Base-by-base conservation (phyloP, 2,888 invertebrate genomes). In the Cerceris ruficornis region DNA sequence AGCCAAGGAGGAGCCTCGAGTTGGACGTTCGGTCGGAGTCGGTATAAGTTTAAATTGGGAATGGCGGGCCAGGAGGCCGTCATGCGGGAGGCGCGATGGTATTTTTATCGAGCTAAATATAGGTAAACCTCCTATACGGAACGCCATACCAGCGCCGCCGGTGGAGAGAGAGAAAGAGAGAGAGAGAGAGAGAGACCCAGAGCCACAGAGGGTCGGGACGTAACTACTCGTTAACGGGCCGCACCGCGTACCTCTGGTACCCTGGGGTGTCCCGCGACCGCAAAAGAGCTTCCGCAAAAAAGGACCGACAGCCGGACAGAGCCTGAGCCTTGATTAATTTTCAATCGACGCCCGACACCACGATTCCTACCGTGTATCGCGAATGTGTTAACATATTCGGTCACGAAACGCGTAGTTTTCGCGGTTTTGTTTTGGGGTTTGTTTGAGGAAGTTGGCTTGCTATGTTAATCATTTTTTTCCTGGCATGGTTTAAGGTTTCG, bases 31-130 rank as follows among this genome's bases (percentile, higher is more conserved):
- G 75, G 49, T 69, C 69, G 68, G 59, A 69, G 76, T 83, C 74
- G 82, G 84, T 75, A 72, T 75, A 81, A 80, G 89, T 88, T 91
- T 91, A 91, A 91, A 90, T 91, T 88, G 89, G 91, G 91, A 91
- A 86, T 88, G 89, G 86, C 90, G 89, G 90, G 86, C 91, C 90
- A 88, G 91, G 91, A 91, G 92, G 89, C 89, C 90, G 90, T 89
- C 88, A 90, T 90, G 91, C 91, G 92, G 92, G 92, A 92, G 92
- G 90, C 90, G 87, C 89, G 88, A 91, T 88, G 89, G 88, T 92
- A 92, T 92, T 92, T 92, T 92, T 91, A 92, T 92, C 91, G 88
- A 76, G 86, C 90, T 92, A 92, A 91, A 92, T 91, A 91, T 92
- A 92, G 89, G 86, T 81, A 88, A 90, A 91, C 88, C 90, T 89